Evolutionary conservation across 2,888 invertebrate genomes (phyloP).

Genomic region (Spilosoma lubricipeda): DNA sequence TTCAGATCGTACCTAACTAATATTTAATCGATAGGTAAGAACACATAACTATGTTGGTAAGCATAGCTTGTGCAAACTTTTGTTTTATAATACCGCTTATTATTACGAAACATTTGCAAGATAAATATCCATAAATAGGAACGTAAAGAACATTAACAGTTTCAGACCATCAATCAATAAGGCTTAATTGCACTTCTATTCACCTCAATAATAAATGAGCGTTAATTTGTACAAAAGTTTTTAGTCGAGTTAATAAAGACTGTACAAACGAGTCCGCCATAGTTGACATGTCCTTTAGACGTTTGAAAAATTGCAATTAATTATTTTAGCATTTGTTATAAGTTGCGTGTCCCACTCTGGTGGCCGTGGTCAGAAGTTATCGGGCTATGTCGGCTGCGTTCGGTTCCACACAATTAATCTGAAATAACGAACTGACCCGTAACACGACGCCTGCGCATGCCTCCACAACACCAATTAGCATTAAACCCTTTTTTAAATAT

Average conservation of each 20-base stretch:
- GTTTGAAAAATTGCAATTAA: constrained; percentile 28
- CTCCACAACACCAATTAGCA: constrained; percentile 75
- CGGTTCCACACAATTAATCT: constrained; percentile 83
- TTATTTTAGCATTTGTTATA: constrained; percentile 44
- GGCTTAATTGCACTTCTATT: neutral
- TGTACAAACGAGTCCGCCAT: neutral
- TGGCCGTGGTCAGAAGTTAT: constrained; percentile 45
- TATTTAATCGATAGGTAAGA: too few species aligned
- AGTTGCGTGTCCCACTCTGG: constrained; percentile 57
- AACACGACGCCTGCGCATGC: constrained; percentile 77
- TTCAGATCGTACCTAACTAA: neutral
- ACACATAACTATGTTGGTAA: too few species aligned
- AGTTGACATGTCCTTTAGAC: neutral
- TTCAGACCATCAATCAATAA: neutral
- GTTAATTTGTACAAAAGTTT: neutral
- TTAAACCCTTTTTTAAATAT: constrained; percentile 63
- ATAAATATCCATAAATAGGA: neutral
- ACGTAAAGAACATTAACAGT: neutral
- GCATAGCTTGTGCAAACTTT: neutral
- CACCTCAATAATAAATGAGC: neutral
- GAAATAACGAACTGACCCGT: constrained; percentile 81
- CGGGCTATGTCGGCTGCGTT: constrained; percentile 77
- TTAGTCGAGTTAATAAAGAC: neutral
- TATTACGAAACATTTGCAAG: neutral
- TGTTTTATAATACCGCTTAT: neutral